A percentile compares a stretch with the other conserved stretches of the same genome.
Conservation (phyloP, 2,113 vertebrate genomes). For the Perca schrenkii region DNA sequence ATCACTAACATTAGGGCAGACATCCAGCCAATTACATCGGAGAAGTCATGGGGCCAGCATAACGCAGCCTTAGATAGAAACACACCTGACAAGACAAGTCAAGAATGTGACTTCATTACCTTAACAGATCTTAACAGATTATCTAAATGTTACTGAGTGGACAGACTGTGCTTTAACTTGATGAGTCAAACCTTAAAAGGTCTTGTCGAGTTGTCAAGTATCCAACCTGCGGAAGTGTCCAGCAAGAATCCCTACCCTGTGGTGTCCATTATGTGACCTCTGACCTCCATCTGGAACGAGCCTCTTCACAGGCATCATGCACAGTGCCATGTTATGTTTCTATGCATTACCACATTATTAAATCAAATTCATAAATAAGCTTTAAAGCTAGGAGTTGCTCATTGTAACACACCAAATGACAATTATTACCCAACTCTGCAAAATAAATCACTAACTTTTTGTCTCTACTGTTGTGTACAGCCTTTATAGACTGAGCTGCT, state of each 20-base stretch:
- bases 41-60: constrained; percentile 19
- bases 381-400: neutral
- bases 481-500: too few relatives aligned
- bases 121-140: neutral
- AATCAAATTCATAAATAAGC: too few relatives aligned
- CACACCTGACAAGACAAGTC: constrained; percentile 21
- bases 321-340: neutral
- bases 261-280: constrained; percentile 1
- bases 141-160: neutral
- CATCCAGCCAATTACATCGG: constrained; percentile 4
- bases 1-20: neutral
- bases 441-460: too few relatives aligned
- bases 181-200: neutral
- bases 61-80: neutral
- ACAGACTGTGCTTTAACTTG: neutral
- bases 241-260: neutral
- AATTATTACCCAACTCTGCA: neutral
- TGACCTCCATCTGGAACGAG: neutral
- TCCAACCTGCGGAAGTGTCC: neutral
- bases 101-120: constrained; percentile 5
- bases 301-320: neutral
- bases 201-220: neutral
- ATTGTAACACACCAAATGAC: neutral
- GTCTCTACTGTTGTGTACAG: too few relatives aligned
- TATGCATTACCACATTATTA: too few relatives aligned